phyloP scores from a whole-genome alignment of 2,113 vertebrate species.

The Neomonachus schauinslandi region DNA sequence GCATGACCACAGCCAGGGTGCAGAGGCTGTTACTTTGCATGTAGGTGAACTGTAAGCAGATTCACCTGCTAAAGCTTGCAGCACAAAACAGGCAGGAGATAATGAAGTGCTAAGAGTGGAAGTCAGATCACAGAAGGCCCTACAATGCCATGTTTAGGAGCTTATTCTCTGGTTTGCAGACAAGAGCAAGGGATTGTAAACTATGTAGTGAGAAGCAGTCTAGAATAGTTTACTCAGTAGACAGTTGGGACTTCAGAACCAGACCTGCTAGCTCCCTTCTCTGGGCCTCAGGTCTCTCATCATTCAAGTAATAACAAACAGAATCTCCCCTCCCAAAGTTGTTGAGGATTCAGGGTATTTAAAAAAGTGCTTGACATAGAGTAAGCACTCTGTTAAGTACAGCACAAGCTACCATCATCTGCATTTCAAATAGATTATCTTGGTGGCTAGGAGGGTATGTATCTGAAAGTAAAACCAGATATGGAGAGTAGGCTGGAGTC shows the following conservation, averaged over 20 bases:
- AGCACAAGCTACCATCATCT: not conserved
- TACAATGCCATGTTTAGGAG: not conserved
- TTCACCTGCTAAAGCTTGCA: not conserved
- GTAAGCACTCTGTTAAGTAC: not conserved
- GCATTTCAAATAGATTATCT: not conserved
- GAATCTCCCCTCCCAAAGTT: not conserved
- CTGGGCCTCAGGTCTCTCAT: not conserved
- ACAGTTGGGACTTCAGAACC: not conserved
- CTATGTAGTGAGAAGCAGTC: not conserved
- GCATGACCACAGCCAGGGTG: not conserved
- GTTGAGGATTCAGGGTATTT: not conserved
- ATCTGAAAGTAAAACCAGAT: not conserved
- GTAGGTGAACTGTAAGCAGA: too few species aligned
- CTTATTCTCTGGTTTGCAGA: not conserved
- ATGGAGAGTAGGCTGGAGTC: not conserved
- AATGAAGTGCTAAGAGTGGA: not conserved
- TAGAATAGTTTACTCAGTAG: not conserved
- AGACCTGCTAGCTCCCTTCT: not conserved
- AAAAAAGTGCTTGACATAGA: not conserved
- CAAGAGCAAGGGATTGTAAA: not conserved
- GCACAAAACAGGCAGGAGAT: not conserved
- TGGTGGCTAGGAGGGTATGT: not conserved
- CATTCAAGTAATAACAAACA: not conserved
- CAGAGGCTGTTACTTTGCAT: too few species aligned
- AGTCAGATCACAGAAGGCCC: not conserved